These are phyloP conservation scores for Pecten maximus DNA, from an alignment of 2,888 invertebrate species.

Conservation along the genomic window DNA sequence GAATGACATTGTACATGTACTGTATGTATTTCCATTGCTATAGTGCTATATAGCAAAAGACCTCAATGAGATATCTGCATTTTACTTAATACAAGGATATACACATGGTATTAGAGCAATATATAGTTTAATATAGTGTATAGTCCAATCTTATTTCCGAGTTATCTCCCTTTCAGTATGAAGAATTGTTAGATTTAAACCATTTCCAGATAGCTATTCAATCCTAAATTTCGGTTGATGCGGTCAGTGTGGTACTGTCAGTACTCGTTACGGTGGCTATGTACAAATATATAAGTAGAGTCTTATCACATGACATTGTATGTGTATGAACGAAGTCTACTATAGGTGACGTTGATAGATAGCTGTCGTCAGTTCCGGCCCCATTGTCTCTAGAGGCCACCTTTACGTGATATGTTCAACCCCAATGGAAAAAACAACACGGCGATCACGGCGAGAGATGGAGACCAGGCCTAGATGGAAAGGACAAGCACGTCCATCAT, in stretches of 20 bases:
- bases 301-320: too few relatives aligned
- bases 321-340: neutral
- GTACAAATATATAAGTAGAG: neutral
- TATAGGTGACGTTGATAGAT: neutral
- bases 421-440: neutral
- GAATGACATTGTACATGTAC: too few relatives aligned
- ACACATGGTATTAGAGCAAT: too few relatives aligned
- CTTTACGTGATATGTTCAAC: neutral
- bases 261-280: neutral
- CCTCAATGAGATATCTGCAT: too few relatives aligned
- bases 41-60: too few relatives aligned
- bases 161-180: neutral
- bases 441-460: neutral
- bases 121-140: too few relatives aligned
- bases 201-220: neutral
- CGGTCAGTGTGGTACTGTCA: neutral
- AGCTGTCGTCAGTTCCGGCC: neutral
- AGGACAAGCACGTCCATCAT: conserved; percentile 7
- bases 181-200: neutral
- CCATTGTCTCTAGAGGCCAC: neutral
- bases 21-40: too few relatives aligned
- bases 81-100: too few relatives aligned
- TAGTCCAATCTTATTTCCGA: neutral
- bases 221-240: neutral
- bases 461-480: conserved; percentile 2